These are phyloP conservation scores for Rosalia funebris DNA, from an alignment of 2,888 invertebrate genomes.

Conservation along the genomic window DNA sequence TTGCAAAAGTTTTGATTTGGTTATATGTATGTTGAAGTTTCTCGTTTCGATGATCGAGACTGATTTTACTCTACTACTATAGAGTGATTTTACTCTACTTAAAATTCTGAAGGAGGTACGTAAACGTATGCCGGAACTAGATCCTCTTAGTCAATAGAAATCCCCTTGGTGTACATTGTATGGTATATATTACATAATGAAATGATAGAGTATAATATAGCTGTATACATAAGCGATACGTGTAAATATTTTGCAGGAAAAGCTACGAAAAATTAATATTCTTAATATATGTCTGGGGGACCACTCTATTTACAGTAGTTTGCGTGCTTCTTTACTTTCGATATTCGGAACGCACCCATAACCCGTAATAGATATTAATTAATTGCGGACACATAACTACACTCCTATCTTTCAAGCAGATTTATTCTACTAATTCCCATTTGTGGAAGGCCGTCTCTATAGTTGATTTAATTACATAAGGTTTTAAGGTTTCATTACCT, in stretches of 20 bases:
- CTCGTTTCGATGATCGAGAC: no score
- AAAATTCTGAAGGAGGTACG: no score
- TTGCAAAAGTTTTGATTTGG: no score
- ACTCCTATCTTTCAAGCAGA: conserved; percentile 7
- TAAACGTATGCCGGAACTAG: no score
- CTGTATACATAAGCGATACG: conserved; percentile 42
- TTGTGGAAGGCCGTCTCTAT: background rate
- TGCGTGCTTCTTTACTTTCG: conserved; percentile 44
- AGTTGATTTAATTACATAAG: no score
- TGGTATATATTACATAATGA: conserved; percentile 35
- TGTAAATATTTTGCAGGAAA: conserved; percentile 37
- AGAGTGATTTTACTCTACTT: no score
- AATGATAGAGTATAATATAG: conserved; percentile 34
- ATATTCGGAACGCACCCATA: conserved; percentile 25
- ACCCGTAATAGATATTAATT: conserved; percentile 7
- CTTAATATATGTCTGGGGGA: conserved; percentile 36
- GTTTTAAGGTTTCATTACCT: no score
- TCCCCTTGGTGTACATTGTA: conserved; percentile 31
- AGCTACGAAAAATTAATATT: conserved; percentile 39
- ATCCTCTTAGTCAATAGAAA: conserved; percentile 30
- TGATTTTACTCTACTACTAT: no score
- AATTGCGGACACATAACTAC: no score
- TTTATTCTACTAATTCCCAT: conserved; percentile 2
- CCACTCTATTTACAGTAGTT: conserved; percentile 38
- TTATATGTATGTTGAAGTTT: no score